These are phyloP conservation scores for Spheniscus humboldti DNA, from an alignment of 2,797 vertebrate species.

Conservation along the genomic window DNA sequence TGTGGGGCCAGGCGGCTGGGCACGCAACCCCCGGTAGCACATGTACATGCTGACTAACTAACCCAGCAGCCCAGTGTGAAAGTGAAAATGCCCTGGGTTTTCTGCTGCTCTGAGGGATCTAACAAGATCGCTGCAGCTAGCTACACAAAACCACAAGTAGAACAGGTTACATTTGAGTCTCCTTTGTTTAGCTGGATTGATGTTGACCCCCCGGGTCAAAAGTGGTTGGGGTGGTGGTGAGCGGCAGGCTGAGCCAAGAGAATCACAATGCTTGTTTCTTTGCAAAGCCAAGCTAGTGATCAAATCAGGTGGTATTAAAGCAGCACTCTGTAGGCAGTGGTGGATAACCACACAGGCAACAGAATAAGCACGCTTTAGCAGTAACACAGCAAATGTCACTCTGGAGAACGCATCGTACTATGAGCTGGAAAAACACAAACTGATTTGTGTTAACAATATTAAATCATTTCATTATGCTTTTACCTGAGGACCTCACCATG, in stretches of 20 bases:
- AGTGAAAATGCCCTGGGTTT: neutral
- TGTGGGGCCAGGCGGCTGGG: neutral
- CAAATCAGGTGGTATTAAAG: neutral
- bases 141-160: neutral
- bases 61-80: neutral
- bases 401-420: neutral
- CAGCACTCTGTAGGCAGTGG: fast-evolving
- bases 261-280: neutral
- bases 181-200: neutral
- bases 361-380: neutral
- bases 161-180: neutral
- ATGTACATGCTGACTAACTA: neutral
- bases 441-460: neutral
- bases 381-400: neutral
- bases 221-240: neutral
- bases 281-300: neutral
- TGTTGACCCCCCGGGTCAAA: neutral
- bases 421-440: neutral
- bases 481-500: neutral
- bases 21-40: neutral
- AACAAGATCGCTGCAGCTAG: neutral
- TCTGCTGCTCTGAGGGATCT: neutral
- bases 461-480: neutral
- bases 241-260: neutral
- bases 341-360: neutral